Evolutionary conservation across 2,888 invertebrate genomes (phyloP).

Genomic region (Drosophila pseudotakahashii): DNA sequence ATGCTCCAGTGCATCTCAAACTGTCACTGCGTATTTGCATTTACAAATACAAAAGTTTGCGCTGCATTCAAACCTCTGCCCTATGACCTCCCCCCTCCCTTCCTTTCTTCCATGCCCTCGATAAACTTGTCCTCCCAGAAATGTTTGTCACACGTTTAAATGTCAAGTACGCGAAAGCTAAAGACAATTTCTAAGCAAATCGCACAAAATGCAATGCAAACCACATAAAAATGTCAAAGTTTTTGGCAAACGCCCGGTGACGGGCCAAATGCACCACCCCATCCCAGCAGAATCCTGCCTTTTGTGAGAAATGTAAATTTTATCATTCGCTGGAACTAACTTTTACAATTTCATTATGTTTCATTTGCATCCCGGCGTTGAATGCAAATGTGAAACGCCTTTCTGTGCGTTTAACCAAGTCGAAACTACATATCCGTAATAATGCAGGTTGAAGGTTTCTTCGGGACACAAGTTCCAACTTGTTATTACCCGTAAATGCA

Average conservation of each 20-base stretch:
- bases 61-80: slow-evolving; percentile 18
- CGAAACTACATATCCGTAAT: slow-evolving; percentile 18
- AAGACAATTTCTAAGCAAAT: slow-evolving; percentile 79
- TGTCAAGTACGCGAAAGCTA: slow-evolving; percentile 75
- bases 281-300: not conserved
- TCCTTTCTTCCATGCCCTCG: not conserved
- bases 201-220: slow-evolving; percentile 67
- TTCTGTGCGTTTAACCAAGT: slow-evolving; percentile 1
- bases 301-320: slow-evolving; percentile 71
- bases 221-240: slow-evolving; percentile 78
- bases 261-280: not conserved
- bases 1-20: slow-evolving; percentile 64
- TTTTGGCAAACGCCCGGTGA: slow-evolving; percentile 38
- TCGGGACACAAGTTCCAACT: not conserved
- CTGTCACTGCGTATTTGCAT: slow-evolving; percentile 65
- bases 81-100: not conserved
- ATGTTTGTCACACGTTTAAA: slow-evolving; percentile 77
- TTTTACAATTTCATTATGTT: slow-evolving; percentile 80
- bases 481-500: slow-evolving; percentile 21
- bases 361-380: slow-evolving; percentile 73
- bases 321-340: slow-evolving; percentile 73
- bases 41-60: slow-evolving; percentile 48
- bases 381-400: slow-evolving; percentile 68
- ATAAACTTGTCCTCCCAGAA: slow-evolving; percentile 29
- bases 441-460: slow-evolving; percentile 5